Evolutionary conservation across 2,888 invertebrate genomes (phyloP).

Genomic region (Hipparchia sbordonii): DNA sequence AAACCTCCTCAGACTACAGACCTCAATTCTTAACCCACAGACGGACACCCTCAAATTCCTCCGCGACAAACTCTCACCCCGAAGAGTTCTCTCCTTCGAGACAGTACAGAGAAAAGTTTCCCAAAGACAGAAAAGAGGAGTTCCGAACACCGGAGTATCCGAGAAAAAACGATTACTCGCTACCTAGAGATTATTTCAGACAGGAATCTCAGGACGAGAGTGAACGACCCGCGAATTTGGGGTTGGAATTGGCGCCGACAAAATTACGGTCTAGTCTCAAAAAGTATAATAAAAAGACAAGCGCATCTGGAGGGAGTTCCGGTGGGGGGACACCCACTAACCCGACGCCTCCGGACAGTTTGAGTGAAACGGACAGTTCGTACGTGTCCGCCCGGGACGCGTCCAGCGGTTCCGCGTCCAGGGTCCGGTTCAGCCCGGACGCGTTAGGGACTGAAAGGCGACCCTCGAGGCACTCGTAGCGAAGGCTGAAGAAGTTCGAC

Average conservation of each 20-base stretch:
- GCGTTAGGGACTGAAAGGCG: slow-evolving; percentile 78
- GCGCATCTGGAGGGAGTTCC: slow-evolving; percentile 68
- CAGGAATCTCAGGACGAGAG: slow-evolving; percentile 61
- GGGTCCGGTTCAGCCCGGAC: slow-evolving; percentile 91
- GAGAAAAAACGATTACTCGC: slow-evolving; percentile 65
- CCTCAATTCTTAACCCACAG: slow-evolving; percentile 84
- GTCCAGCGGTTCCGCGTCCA: slow-evolving; percentile 86
- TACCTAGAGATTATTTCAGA: slow-evolving; percentile 68
- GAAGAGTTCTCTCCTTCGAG: slow-evolving; percentile 75
- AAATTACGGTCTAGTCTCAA: slow-evolving; percentile 91
- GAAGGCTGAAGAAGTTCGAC: slow-evolving; percentile 75
- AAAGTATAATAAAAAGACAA: slow-evolving; percentile 82
- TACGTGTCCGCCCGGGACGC: slow-evolving; percentile 93
- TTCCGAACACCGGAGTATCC: slow-evolving; percentile 64
- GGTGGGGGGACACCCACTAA: slow-evolving; percentile 90
- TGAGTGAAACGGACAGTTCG: slow-evolving; percentile 92
- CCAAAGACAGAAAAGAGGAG: slow-evolving; percentile 58
- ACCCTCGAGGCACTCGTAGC: slow-evolving; percentile 79
- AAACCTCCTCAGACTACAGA: slow-evolving; percentile 66
- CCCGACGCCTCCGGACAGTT: slow-evolving; percentile 92
- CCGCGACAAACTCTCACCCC: slow-evolving; percentile 80
- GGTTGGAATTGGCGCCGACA: slow-evolving; percentile 86
- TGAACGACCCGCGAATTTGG: slow-evolving; percentile 77
- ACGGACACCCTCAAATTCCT: slow-evolving; percentile 90
- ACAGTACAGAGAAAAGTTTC: slow-evolving; percentile 57